phyloP scores from a whole-genome alignment of 2,888 invertebrate genomes.

The Andrena marginata region DNA sequence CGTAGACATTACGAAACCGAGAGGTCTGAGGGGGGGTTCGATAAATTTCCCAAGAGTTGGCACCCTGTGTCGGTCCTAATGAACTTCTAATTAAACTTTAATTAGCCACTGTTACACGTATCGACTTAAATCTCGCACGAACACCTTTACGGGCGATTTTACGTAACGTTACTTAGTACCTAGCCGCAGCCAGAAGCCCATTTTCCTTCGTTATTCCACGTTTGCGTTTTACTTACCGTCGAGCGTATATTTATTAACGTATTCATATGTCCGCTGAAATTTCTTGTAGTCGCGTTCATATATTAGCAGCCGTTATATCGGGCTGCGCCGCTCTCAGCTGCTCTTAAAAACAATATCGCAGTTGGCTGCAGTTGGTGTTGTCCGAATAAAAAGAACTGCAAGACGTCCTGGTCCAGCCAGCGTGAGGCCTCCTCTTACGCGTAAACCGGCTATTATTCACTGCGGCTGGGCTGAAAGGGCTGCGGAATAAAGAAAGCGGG shows the following conservation, averaged over 20 bases:
- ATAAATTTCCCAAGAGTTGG: slow-evolving; percentile 35
- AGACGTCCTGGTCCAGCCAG: slow-evolving; percentile 48
- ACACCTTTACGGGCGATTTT: not conserved
- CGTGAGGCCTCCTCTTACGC: slow-evolving; percentile 63
- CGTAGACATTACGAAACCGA: slow-evolving; percentile 14
- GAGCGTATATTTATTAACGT: no score
- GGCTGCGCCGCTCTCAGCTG: slow-evolving; percentile 50
- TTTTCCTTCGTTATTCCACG: no score
- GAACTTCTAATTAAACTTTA: slow-evolving; percentile 61
- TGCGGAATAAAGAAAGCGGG: slow-evolving; percentile 63
- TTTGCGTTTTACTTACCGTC: no score
- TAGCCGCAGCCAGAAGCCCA: not conserved
- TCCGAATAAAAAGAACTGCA: slow-evolving; percentile 45
- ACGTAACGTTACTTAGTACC: not conserved
- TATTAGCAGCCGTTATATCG: slow-evolving; percentile 5
- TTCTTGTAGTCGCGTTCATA: not conserved
- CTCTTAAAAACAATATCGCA: slow-evolving; percentile 63
- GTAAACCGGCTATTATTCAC: slow-evolving; percentile 64
- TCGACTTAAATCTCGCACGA: slow-evolving; percentile 44
- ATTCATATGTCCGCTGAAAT: not conserved
- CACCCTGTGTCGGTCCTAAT: slow-evolving; percentile 39
- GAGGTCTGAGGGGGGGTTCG: not conserved
- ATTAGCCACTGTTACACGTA: slow-evolving; percentile 48
- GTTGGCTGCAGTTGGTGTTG: slow-evolving; percentile 52
- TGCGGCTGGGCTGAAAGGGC: slow-evolving; percentile 48